Conservation (phyloP, 2,113 vertebrate genomes). For the Talpa occidentalis region DNA sequence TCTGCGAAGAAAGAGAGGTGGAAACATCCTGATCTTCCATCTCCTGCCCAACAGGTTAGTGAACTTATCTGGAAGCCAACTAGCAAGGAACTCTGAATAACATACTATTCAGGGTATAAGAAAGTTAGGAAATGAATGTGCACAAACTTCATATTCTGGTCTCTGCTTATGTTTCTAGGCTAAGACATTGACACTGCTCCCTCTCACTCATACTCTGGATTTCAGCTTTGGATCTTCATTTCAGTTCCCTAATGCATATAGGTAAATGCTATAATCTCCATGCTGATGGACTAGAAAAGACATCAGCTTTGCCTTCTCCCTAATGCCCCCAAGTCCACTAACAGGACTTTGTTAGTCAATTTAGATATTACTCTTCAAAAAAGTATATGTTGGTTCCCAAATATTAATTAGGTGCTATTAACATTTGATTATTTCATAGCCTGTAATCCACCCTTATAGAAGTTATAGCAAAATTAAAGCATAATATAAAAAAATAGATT, state of each 20-base stretch:
- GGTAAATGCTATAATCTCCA: not conserved
- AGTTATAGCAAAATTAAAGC: not conserved
- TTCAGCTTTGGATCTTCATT: not conserved
- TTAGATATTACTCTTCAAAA: not conserved
- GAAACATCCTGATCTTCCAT: not conserved
- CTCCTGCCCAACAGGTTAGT: not conserved
- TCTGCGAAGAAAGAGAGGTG: not conserved
- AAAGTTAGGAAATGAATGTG: not conserved
- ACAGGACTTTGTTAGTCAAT: not conserved
- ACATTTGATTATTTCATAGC: not conserved
- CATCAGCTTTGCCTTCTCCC: not conserved
- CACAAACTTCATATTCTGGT: not conserved
- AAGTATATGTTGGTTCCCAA: not conserved
- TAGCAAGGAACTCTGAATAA: not conserved
- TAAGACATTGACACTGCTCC: not conserved
- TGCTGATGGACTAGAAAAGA: not conserved
- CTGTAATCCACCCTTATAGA: not conserved
- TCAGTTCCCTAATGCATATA: not conserved
- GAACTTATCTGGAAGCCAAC: not conserved
- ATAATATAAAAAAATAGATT: not conserved
- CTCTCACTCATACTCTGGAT: too few relatives aligned
- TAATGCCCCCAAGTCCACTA: not conserved
- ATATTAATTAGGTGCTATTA: not conserved
- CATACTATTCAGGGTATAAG: not conserved
- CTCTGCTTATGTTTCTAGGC: not conserved